These are phyloP conservation scores for Tinea pellionella DNA, from an alignment of 2,888 invertebrate species.

Conservation along the genomic window DNA sequence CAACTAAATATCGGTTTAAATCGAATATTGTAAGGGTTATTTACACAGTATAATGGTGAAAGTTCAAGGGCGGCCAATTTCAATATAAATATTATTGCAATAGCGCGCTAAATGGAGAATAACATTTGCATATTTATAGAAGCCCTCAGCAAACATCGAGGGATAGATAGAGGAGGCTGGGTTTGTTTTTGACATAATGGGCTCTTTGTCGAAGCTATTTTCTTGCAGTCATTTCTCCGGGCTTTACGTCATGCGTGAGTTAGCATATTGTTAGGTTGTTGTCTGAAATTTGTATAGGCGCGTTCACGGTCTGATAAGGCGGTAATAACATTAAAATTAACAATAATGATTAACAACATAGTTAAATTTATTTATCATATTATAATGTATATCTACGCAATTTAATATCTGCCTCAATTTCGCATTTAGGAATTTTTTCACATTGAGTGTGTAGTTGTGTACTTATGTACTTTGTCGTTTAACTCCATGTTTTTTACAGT, in stretches of 20 bases:
- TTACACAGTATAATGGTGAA: constrained; percentile 44
- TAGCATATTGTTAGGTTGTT: constrained; percentile 29
- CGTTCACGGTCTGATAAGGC: background rate
- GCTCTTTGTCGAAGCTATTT: constrained; percentile 41
- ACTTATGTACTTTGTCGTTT: too few relatives aligned
- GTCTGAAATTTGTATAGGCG: constrained; percentile 19
- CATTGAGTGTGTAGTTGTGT: too few relatives aligned
- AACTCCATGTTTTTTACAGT: too few relatives aligned
- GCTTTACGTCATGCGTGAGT: constrained; percentile 29
- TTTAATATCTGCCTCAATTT: too few relatives aligned
- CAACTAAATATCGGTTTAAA: constrained; percentile 32
- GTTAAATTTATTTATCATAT: background rate
- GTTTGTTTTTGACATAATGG: constrained; percentile 62
- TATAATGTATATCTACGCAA: too few relatives aligned
- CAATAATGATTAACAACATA: background rate
- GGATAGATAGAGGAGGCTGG: constrained; percentile 39
- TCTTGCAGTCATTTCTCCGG: constrained; percentile 41
- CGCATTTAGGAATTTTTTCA: too few relatives aligned
- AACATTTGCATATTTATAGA: constrained; percentile 66
- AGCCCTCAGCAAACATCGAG: constrained; percentile 57
- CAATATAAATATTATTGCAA: constrained; percentile 65
- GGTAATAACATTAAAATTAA: background rate
- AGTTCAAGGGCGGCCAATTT: constrained; percentile 59
- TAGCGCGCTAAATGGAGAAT: constrained; percentile 54
- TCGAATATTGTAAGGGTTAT: constrained; percentile 31